Percentiles rank a stretch among this genome's conserved stretches.
Evolutionary conservation across 2,888 invertebrate genomes (phyloP).

Genomic region (Drosophila borealis): DNA sequence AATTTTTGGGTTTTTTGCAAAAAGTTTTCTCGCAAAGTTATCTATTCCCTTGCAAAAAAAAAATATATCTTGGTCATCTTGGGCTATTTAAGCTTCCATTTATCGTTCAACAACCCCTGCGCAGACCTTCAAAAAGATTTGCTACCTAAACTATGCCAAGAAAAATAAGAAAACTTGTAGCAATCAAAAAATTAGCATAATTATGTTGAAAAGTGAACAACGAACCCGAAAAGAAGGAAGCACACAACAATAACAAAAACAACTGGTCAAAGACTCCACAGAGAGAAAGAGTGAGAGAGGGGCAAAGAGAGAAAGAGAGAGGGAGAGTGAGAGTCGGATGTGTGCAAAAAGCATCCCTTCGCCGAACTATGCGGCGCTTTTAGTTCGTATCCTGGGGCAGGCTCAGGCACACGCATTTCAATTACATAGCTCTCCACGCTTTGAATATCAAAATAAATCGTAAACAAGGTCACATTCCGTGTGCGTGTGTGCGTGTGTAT

Average conservation of each 20-base stretch:
- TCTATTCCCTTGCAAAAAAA: not conserved
- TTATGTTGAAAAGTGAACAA: conserved; percentile 57
- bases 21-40: not conserved
- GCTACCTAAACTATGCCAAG: conserved; percentile 39
- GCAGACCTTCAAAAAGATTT: conserved; percentile 12
- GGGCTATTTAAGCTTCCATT: conserved; percentile 20
- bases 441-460: conserved; percentile 79
- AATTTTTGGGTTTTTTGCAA: not conserved
- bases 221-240: conserved; percentile 25
- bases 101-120: conserved; percentile 57
- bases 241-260: conserved; percentile 33
- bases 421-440: conserved; percentile 53
- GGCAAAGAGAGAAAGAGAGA: not conserved
- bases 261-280: conserved; percentile 38
- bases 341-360: conserved; percentile 52
- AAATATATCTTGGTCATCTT: conserved; percentile 10
- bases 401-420: conserved; percentile 54
- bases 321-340: conserved; percentile 2
- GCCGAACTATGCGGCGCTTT: conserved; percentile 34
- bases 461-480: conserved; percentile 75
- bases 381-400: conserved; percentile 54
- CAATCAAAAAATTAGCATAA: conserved; percentile 58
- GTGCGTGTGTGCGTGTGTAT: conserved; percentile 42
- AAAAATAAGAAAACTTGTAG: conserved; percentile 43
- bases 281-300: not conserved